Conservation (phyloP, 1,140 invertebrate genomes). For the Trinorchestia longiramus region DNA sequence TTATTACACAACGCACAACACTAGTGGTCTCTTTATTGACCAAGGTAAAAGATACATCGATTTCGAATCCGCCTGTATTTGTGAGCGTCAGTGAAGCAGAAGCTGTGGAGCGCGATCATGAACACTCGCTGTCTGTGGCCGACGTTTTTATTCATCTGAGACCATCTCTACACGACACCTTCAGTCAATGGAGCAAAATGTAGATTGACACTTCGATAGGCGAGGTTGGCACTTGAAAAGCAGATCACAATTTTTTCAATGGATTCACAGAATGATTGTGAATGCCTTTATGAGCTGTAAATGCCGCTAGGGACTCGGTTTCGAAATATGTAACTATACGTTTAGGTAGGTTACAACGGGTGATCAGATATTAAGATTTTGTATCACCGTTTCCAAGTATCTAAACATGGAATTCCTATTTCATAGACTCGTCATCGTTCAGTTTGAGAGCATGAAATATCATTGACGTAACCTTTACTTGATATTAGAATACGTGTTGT, state of each 20-base stretch:
- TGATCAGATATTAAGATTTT: not conserved
- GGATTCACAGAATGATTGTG: conserved; percentile 16
- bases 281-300: not conserved
- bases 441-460: no score
- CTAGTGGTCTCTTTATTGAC: not conserved
- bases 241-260: conserved; percentile 23
- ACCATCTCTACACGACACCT: conserved; percentile 19
- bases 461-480: not conserved
- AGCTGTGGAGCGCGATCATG: not conserved
- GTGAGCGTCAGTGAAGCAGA: conserved; percentile 25
- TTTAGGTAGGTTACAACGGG: not conserved
- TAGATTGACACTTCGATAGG: conserved; percentile 54
- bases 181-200: conserved; percentile 44
- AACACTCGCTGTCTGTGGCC: not conserved
- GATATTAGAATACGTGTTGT: not conserved
- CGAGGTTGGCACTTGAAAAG: conserved; percentile 50
- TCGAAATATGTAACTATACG: not conserved
- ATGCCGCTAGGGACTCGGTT: not conserved
- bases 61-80: not conserved
- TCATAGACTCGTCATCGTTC: not conserved
- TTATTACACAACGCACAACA: not conserved
- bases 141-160: conserved; percentile 10
- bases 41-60: not conserved
- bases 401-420: not conserved
- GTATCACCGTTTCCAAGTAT: not conserved